These are phyloP conservation scores for Indicator indicator DNA, from an alignment of 2,113 vertebrate species.

Conservation along the genomic window DNA sequence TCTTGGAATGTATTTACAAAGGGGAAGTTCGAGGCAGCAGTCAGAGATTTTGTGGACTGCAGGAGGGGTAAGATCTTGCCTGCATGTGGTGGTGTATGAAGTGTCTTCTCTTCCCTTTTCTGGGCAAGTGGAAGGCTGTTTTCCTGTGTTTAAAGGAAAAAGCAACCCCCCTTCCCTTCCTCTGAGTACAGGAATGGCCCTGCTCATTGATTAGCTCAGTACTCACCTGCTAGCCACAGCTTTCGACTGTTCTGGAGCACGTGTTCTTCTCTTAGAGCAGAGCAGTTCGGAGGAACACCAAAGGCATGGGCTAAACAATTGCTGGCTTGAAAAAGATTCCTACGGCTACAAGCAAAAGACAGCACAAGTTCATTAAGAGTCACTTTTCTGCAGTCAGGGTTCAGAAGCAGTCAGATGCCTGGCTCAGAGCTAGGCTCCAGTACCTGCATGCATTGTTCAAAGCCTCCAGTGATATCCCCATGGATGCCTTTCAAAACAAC, in stretches of 20 bases:
- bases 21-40: background rate
- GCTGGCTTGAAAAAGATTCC: background rate
- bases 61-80: background rate
- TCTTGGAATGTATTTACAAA: background rate
- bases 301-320: accelerated
- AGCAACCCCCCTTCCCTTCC: background rate
- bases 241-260: background rate
- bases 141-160: background rate
- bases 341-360: background rate
- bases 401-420: background rate
- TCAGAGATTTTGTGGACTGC: background rate
- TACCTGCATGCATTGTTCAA: background rate
- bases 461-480: background rate
- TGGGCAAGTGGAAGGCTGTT: background rate
- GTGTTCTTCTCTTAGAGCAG: background rate
- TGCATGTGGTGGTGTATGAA: background rate
- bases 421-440: background rate
- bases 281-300: background rate
- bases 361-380: background rate
- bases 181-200: background rate
- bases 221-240: background rate
- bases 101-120: background rate
- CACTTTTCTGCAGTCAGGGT: background rate
- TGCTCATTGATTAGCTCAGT: background rate
- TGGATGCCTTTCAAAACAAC: background rate